Base-by-base conservation (phyloP, 2,797 vertebrate species). In the Rhinophrynus dorsalis region DNA sequence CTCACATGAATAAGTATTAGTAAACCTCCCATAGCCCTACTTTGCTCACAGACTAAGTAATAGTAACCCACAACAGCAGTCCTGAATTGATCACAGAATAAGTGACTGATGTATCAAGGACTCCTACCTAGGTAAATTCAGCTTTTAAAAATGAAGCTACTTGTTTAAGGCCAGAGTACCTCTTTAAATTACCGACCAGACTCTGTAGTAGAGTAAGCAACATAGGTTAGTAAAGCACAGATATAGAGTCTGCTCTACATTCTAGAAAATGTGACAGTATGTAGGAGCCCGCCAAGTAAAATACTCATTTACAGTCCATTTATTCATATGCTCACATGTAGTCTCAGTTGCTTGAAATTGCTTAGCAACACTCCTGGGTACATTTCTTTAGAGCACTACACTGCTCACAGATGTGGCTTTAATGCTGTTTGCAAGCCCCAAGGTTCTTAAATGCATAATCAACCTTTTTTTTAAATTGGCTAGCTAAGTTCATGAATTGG, bases 341-440 rank as follows among this genome's bases (percentile, higher is more conserved):
- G 17, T 54, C 64, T 77, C 0, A 9, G 5, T 24, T 61, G 15
- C 29, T 30, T 80, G 61, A 44, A 68, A 86, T 84, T 81, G 84
- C 84, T 85, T 87, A 86, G 82, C 83, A 87, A 85, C 83, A 78
- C 68, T 79, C 74, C 62, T 73, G 80, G 75, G 75, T 78, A 80
- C 79, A 75, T 58, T 82, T 76, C 11, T 60, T 81, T 74, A 78
- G 75, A 77, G 62, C 65, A 76, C 45, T 75, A 75, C 74, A 58
- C 78, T 75, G 64, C 75, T 79, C 74, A 76, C 76, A 83, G 75
- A 79, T 81, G 76, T 75, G 75, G 69, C 75, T 81, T 78, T 74
- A 57, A 67, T 38, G 67, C 66, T 75, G 74, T 81, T 78, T 78
- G 60, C 30, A 68, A 51, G 68, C 76, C 78, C 67, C 58, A 9